Conservation (phyloP, 2,888 invertebrate species). For the Sepiola atlantica region DNA sequence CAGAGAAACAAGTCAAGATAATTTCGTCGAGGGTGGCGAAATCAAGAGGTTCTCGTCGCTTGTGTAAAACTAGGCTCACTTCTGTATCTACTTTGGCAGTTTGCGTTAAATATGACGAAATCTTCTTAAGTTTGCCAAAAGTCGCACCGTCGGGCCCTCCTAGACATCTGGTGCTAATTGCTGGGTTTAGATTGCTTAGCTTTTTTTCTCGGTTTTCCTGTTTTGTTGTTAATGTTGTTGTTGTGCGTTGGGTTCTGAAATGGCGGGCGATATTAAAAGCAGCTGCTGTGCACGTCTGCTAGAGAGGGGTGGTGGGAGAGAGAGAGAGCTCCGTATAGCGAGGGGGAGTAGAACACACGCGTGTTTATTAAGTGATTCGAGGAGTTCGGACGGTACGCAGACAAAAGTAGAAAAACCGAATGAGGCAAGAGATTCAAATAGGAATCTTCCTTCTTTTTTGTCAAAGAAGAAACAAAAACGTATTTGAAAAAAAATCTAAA, state of each 20-base stretch:
- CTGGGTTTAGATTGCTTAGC: not conserved
- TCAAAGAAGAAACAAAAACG: not conserved
- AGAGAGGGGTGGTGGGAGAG: not conserved
- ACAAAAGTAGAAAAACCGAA: not conserved
- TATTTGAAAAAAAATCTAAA: not conserved
- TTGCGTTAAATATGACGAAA: slow-evolving; percentile 8
- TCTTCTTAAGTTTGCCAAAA: not conserved
- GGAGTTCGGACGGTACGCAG: not conserved
- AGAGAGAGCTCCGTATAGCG: too few species aligned
- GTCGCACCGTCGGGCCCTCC: not conserved
- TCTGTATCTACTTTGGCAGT: not conserved
- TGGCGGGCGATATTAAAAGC: slow-evolving; percentile 32
- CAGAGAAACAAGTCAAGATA: not conserved
- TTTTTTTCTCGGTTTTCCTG: not conserved
- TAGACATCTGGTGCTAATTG: slow-evolving; percentile 12
- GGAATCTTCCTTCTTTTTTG: not conserved
- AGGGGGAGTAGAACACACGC: not conserved
- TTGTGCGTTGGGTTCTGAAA: not conserved
- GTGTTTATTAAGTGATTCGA: not conserved
- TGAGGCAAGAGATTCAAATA: not conserved
- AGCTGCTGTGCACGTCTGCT: slow-evolving; percentile 6
- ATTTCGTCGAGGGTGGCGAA: not conserved
- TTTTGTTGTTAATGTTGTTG: too few species aligned
- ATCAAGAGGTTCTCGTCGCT: not conserved
- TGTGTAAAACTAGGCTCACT: not conserved